Conservation (phyloP, 2,797 vertebrate species). For the Arremon brunneinucha region DNA sequence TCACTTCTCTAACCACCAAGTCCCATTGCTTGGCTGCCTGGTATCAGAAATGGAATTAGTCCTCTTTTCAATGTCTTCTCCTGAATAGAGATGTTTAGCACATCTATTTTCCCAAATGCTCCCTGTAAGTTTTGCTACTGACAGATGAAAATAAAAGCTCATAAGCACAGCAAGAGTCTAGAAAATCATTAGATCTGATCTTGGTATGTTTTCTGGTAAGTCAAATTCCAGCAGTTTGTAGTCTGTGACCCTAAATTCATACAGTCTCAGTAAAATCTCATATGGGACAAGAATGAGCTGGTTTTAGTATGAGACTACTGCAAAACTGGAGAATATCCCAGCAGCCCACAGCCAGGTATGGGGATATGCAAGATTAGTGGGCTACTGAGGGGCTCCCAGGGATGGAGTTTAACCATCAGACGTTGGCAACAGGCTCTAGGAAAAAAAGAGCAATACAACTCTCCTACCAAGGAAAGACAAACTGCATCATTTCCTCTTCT, state of each 20-base stretch:
- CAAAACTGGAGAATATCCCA: background rate
- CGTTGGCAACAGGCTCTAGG: background rate
- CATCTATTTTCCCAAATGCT: background rate
- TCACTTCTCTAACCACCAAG: background rate
- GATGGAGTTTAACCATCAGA: background rate
- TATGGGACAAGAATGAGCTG: background rate
- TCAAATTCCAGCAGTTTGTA: background rate
- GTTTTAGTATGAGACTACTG: background rate
- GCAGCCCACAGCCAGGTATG: background rate
- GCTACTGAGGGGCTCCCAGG: background rate
- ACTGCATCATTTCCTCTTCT: constrained; percentile 53
- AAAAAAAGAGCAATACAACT: constrained; percentile 3
- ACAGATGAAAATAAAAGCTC: background rate
- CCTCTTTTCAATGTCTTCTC: background rate
- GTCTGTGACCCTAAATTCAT: background rate
- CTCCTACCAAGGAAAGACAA: constrained; percentile 9
- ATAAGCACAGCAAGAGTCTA: background rate
- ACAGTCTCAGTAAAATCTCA: background rate
- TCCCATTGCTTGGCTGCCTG: background rate
- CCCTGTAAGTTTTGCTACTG: background rate
- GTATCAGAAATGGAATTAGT: background rate
- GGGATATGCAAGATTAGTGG: background rate
- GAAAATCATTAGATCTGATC: background rate
- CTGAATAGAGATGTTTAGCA: background rate
- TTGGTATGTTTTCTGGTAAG: background rate